Percentiles rank a stretch among this genome's conserved stretches.
Evolutionary conservation across 2,888 invertebrate species (phyloP).

Genomic region (Cephus nigrinus): DNA sequence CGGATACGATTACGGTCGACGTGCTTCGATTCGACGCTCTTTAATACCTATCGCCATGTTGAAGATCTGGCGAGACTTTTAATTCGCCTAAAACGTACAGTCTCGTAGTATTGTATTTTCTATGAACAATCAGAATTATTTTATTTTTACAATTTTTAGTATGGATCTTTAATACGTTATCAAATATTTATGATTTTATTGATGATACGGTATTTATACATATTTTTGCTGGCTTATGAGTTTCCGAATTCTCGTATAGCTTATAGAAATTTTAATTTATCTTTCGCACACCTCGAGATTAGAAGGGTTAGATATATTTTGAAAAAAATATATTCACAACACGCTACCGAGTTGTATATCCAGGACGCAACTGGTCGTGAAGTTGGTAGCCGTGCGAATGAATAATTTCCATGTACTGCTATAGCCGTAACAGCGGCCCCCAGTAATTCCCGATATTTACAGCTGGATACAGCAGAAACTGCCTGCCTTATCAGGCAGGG

Average conservation of each 20-base stretch:
- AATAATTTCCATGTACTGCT: background rate
- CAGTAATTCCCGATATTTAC: background rate
- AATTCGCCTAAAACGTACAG: background rate
- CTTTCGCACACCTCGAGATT: background rate
- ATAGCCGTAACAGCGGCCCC: background rate
- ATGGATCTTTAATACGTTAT: no score
- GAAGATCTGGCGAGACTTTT: background rate
- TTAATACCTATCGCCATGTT: background rate
- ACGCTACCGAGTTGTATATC: background rate
- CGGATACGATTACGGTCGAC: background rate
- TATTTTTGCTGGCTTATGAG: background rate
- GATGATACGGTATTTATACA: background rate
- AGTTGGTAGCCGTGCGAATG: background rate
- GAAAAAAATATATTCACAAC: background rate
- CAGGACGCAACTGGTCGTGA: background rate
- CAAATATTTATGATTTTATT: no score
- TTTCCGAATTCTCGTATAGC: background rate
- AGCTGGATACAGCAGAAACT: background rate
- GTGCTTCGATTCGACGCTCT: background rate
- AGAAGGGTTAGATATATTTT: background rate
- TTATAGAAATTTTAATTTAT: background rate
- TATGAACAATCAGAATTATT: background rate
- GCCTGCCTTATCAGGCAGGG: background rate
- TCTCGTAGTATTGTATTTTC: background rate
- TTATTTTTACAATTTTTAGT: background rate